Evolutionary conservation across 2,113 vertebrate species (phyloP).

Genomic region (Corythoichthys haematopterus): DNA sequence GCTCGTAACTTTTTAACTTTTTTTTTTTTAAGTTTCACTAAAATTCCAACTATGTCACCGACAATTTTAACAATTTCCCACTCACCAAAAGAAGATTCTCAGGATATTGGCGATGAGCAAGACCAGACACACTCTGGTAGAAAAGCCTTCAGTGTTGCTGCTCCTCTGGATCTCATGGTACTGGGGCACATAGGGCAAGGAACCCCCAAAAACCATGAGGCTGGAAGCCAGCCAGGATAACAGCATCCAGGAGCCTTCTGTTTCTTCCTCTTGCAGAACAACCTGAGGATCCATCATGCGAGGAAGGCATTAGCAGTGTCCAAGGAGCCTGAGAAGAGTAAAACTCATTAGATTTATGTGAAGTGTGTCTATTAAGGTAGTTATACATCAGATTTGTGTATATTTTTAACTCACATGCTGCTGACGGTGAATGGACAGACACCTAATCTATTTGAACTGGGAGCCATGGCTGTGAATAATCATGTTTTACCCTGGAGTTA

Average conservation of each 20-base stretch:
- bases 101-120: constrained; percentile 80
- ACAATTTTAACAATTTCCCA: background rate
- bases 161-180: constrained; percentile 76
- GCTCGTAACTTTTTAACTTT: background rate
- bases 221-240: constrained; percentile 71
- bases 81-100: constrained; percentile 80
- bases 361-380: background rate
- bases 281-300: constrained; percentile 45
- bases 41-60: background rate
- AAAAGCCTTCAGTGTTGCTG: constrained; percentile 75
- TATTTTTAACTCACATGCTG: too few relatives aligned
- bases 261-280: constrained; percentile 38
- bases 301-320: background rate
- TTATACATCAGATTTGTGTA: background rate
- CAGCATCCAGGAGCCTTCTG: constrained; percentile 57
- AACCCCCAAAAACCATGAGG: constrained; percentile 75
- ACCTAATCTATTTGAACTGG: too few relatives aligned
- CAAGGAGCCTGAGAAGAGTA: background rate
- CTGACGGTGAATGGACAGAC: too few relatives aligned
- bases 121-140: constrained; percentile 76
- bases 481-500: too few relatives aligned
- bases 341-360: background rate
- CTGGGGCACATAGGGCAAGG: constrained; percentile 76
- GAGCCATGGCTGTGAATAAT: too few relatives aligned
- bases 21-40: background rate